Evolutionary conservation across 2,888 invertebrate genomes (phyloP).

Genomic region (Pinctada fucata): DNA sequence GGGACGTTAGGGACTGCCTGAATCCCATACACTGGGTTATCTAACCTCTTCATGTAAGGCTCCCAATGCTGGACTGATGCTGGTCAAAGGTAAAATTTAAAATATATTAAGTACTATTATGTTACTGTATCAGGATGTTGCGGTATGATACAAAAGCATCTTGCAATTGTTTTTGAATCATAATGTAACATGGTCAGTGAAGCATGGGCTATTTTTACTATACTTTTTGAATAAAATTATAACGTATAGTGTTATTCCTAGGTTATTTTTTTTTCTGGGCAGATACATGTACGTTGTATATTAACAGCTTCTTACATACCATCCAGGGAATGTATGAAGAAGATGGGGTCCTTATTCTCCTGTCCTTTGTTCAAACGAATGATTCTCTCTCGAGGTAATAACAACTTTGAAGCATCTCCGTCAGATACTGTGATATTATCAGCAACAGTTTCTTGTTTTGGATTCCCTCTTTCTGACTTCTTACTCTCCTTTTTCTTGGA

Average conservation of each 20-base stretch:
- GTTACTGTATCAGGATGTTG: no score
- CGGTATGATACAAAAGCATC: no score
- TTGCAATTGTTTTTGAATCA: no score
- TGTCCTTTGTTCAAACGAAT: conserved; percentile 5
- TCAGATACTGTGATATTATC: neutral
- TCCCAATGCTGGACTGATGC: conserved; percentile 80
- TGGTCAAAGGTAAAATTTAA: neutral
- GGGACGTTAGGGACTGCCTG: conserved; percentile 90
- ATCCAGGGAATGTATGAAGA: conserved; percentile 22
- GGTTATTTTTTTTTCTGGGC: no score
- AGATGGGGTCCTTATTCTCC: conserved; percentile 12
- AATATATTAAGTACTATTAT: no score
- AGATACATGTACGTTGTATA: no score
- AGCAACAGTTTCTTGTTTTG: neutral
- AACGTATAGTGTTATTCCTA: no score
- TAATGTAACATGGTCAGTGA: no score
- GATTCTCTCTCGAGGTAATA: neutral
- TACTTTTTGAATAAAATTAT: no score
- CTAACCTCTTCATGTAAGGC: conserved; percentile 85
- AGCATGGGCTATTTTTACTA: no score
- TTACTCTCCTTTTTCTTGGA: conserved; percentile 4
- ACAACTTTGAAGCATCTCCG: neutral
- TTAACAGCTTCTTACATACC: conserved; percentile 3
- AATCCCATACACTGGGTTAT: conserved; percentile 88
- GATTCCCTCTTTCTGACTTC: neutral